Evolutionary conservation across 2,797 vertebrate genomes (phyloP), one percentile per base, ranked within the genome.

Genomic region (Ambastaia sidthimunki): DNA sequence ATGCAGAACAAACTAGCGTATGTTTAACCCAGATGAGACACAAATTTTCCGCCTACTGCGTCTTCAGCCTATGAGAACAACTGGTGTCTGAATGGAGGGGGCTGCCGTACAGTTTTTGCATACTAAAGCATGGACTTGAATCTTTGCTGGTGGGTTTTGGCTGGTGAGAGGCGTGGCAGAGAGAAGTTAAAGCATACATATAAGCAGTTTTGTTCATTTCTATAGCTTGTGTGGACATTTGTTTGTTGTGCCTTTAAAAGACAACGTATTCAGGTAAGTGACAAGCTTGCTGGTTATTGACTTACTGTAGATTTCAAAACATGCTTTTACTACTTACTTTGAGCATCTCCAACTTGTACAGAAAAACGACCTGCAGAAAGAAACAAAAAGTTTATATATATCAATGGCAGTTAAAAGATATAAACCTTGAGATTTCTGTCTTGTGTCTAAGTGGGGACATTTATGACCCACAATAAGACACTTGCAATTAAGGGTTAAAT

Each of bases 1-100:
- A 84, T 74, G 74, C 10, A 82, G 48, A 47, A 67, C 83, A 83
- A 60, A 67, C 65, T 55, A 71, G 60, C 73, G 72, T 75, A 78
- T 59, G 37, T 84, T 81, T 77, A 74, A 86, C 66, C 62, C 72
- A 83, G 59, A 21, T 19, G 52, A 69, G 62, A 54, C 60, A n/a
- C 60, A 65, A 41, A 52, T 25, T 76, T 73, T 52, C 84, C 65
- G 66, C 73, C 81, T 71, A 75, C 4, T 54, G 1, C 69, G 57
- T 31, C 66, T 44, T 55, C 74, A 83, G 75, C 79, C 84, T 82
- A 77, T 79, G 69, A 75, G 73, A 82, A 31, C 41, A 52, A 77
- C 69, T 75, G 69, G 77, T 76, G 25, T 15, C 13, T 72, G 23
- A 15, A 57, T 47, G 66, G 21, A 28, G 52, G 63, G 60, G 60